Base-by-base conservation (phyloP, 2,888 invertebrate species). In the Spisula subtruncata region DNA sequence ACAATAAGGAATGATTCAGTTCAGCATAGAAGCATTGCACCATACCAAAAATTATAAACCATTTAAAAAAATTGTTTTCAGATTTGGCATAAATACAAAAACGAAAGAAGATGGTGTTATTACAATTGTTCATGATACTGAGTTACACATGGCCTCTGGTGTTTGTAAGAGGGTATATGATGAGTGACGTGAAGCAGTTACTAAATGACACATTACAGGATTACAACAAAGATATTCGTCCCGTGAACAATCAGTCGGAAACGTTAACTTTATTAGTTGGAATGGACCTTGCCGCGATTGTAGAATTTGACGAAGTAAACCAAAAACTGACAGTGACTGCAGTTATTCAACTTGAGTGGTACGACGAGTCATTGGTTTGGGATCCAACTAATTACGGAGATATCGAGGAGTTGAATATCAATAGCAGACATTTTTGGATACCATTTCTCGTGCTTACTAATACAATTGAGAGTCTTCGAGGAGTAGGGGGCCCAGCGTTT, bases 221-320 rank as follows among this genome's bases (percentile, higher is more conserved):
- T 75, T 89, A 89, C 54, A 89, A 87, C 79, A 89, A 75, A 66
- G 32, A 90, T 75, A 66, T 92, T 8, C 66, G 92, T n/a, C 92
- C 92, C 8, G 54, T 80, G 1, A 29, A 60, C 35, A 71, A 87
- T 79, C 84, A 86, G 48, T 25, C 81, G 6, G 25, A 51, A 25
- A 32, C 87, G 10, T 80, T 87, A 14, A 32, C n/a, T 0, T 82
- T 92, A 18, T 81, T 56, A 12, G 79, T 90, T 0, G 66, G 14
- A 2, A 86, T 89, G 16, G 29, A 51, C 48, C 46, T 90, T n/a
- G 60, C 89, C 29, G 83, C 86, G n/a, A 79, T 92, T n/a, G 86
- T 90, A 41, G 92, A 89, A 60, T 85, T 92, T 1, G 87, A 92
- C 66, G 92, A 90, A 83, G 90, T 91, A 0, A 85, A 83, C 0